phyloP scores from a whole-genome alignment of 2,113 vertebrate species.

The Ovis canadensis region DNA sequence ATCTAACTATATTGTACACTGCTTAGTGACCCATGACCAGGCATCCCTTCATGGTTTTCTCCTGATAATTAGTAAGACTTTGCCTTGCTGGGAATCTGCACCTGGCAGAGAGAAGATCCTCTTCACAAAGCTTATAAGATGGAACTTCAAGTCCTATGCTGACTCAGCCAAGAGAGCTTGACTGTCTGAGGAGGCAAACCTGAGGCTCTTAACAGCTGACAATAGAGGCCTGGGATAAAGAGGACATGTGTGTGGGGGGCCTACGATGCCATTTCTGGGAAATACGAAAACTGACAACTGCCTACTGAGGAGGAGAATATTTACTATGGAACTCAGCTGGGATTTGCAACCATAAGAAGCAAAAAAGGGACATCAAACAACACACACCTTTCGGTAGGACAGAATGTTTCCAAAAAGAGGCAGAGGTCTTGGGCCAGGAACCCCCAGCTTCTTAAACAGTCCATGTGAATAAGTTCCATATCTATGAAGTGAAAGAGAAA shows the following conservation, averaged over 20 bases:
- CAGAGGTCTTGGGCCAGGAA: slow-evolving; percentile 83
- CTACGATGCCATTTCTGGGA: background rate
- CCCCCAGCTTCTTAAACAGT: slow-evolving; percentile 83
- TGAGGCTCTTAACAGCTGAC: background rate
- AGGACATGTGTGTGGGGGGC: background rate
- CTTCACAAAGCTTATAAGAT: background rate
- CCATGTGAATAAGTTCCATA: slow-evolving; percentile 82
- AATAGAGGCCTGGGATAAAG: background rate
- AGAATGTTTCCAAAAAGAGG: slow-evolving; percentile 83
- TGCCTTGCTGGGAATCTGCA: background rate
- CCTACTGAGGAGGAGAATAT: background rate
- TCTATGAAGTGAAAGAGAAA: slow-evolving; percentile 69
- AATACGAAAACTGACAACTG: background rate
- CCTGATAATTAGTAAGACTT: background rate
- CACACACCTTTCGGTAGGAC: slow-evolving; percentile 72
- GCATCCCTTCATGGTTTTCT: background rate
- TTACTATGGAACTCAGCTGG: background rate
- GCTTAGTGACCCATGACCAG: background rate
- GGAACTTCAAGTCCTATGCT: background rate
- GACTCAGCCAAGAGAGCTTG: background rate
- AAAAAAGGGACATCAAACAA: background rate
- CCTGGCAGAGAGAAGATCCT: background rate
- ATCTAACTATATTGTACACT: background rate
- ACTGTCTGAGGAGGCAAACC: background rate
- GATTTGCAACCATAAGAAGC: background rate